Base-by-base conservation (phyloP, 2,888 invertebrate species). In the Troglohyphantes excavatus region DNA sequence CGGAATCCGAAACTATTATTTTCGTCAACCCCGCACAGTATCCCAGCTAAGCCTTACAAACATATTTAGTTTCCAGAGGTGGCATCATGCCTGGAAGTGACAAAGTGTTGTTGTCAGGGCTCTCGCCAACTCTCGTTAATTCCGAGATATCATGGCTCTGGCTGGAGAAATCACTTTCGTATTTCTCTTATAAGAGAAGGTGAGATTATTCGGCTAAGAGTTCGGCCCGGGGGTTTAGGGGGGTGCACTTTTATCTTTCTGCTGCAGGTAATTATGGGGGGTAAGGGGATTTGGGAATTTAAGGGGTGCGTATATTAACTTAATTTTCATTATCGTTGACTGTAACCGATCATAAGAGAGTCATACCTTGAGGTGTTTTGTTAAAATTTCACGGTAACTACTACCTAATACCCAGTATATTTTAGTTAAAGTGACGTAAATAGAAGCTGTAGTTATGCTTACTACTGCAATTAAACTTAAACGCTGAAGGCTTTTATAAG, bases 111-210 rank as follows among this genome's bases (percentile, higher is more conserved):
- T 43, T 67, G 79, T 68, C 79, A 68, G 79, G 19, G 21, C 26
- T 81, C 67, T 67, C 67, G 27, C 79, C 79, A 67, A 68, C 46
- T 68, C 67, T 81, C 79, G 68, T 81, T 81, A 81, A 81, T 81
- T 81, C 53, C 46, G 53, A 68, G 79, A 68, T 81, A 81, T 53
- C 79, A 68, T 53, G 79, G 21, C 65, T 33, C 23, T 26, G 23
- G 23, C 21, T 68, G 3, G 79, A 67, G 79, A 46, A 81, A 81
- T 81, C 79, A 68, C 79, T 68, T 53, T 43, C 79, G 79, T 43
- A 81, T 68, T 78, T 65, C 78, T 61, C 75, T 46, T 33, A 21
- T 53, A 26, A 17, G 59, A 6, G 76, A 65, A 59, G 13, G 21
- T 33, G 43, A 43, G 39, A 72, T 72, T 72, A 46, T 72, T 72